Percentiles rank a stretch among this genome's conserved stretches.
Evolutionary conservation across 2,888 invertebrate genomes (phyloP).

Genomic region (Mellilla xanthometata): DNA sequence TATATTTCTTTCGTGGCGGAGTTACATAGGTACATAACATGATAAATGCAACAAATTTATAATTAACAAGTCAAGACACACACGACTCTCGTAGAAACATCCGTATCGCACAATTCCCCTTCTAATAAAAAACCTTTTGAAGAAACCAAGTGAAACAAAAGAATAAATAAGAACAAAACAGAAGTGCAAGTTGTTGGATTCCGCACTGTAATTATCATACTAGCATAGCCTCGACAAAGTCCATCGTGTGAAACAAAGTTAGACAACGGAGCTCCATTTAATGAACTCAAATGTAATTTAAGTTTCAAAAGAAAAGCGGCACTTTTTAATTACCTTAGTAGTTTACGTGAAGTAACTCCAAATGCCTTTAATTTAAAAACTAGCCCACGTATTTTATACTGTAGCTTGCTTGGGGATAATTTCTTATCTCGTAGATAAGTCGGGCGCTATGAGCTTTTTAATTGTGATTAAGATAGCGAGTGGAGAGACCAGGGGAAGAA

Average conservation of each 20-base stretch:
- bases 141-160: no score
- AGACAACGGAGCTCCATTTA: conserved; percentile 34
- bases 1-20: no score
- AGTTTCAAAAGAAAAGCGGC: conserved; percentile 40
- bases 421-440: conserved; percentile 8
- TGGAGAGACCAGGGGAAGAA: neutral
- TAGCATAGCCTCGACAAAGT: conserved; percentile 31
- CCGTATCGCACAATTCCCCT: no score
- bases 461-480: conserved; percentile 5
- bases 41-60: no score
- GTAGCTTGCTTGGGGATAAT: conserved; percentile 7
- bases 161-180: no score
- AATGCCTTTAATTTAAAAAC: conserved; percentile 31
- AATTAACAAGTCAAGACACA: no score
- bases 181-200: conserved; percentile 30
- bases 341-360: conserved; percentile 34
- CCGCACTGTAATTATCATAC: conserved; percentile 27
- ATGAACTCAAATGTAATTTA: conserved; percentile 43
- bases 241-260: conserved; percentile 29
- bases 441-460: conserved; percentile 1
- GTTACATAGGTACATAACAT: no score
- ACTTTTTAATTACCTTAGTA: conserved; percentile 41
- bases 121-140: no score
- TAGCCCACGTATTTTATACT: conserved; percentile 18
- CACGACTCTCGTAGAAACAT: no score